Evolutionary conservation across 1,140 invertebrate genomes (phyloP).

Genomic region (Periplaneta americana): DNA sequence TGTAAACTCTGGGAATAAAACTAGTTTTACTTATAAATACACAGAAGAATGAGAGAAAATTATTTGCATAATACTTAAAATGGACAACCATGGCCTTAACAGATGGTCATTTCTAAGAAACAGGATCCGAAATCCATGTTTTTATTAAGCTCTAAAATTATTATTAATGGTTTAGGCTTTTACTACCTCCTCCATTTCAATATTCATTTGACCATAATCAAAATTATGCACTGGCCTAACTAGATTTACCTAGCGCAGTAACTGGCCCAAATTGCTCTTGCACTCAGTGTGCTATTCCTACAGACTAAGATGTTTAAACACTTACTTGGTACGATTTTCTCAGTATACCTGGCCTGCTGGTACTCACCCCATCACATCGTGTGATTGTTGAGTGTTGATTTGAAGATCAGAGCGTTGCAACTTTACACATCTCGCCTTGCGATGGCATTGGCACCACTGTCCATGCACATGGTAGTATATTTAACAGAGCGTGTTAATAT

Average conservation of each 20-base stretch:
- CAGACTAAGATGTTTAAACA: not conserved
- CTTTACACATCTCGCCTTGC: slow-evolving; percentile 12
- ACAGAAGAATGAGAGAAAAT: not conserved
- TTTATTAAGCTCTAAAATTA: not conserved
- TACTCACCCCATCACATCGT: slow-evolving; percentile 5
- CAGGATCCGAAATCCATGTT: not conserved
- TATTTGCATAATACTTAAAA: not conserved
- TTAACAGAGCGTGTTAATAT: slow-evolving; percentile 20
- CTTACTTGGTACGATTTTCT: not conserved
- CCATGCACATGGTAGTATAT: slow-evolving; percentile 21
- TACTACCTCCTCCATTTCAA: not conserved
- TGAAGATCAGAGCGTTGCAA: slow-evolving; percentile 2
- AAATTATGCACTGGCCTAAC: not conserved
- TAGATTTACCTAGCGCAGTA: not conserved
- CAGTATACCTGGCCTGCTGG: slow-evolving; percentile 7
- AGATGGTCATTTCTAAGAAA: not conserved
- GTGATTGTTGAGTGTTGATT: slow-evolving; percentile 1
- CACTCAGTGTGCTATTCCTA: not conserved
- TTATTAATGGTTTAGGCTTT: too few relatives aligned
- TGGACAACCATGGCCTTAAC: not conserved
- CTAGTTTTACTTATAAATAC: not conserved
- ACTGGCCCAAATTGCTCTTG: not conserved
- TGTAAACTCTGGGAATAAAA: not conserved
- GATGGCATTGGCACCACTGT: slow-evolving; percentile 18
- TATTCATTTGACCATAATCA: not conserved